Evolutionary conservation across 2,797 vertebrate genomes (phyloP), one percentile per base, ranked within the genome.

Genomic region (Thripadectes ignobilis): DNA sequence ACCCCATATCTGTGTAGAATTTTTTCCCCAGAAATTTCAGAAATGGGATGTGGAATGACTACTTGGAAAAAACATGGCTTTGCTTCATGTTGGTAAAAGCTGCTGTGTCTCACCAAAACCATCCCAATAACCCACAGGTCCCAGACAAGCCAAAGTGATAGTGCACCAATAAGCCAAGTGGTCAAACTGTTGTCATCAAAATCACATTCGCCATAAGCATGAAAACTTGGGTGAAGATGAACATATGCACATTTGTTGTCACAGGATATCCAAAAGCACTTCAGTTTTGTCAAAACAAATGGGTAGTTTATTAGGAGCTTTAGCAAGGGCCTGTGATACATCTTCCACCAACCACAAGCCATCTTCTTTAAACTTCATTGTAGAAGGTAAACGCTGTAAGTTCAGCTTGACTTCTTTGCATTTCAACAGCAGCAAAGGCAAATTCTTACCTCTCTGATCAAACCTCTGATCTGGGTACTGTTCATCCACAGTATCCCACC

Each of bases 271-370:
- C 57, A 23, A 79, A 93, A 63, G 19, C 17, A 17, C 14, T 55
- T 41, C 3, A 10, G 8, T 75, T 11, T 55, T 85, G 24, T 39
- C 26, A 75, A 75, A 93, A 51, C 39, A 21, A 29, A 22, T 30
- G 9, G 18, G 29, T 32, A 54, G 12, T 38, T 26, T 36, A 8
- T 15, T 0, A 0, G 19, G 14, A 54, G 38, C 26, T 69, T 67
- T 10, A 57, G 12, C 26, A 65, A 80, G 29, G 3, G 4, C 11
- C 65, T 34, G 23, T 34, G 39, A 41, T 66, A 79, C 73, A 73
- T 20, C 9, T 38, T 61, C 34, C 51, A 34, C 22, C 55, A 80
- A 32, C 13, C 13, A 59, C 49, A 55, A 15, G 14, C 3, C 36
- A 20, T 39, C 7, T 51, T 30, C 54, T 71, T 88, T 58, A 71